Evolutionary conservation across 2,888 invertebrate genomes (phyloP).

Genomic region (Aphelenchoides bicaudatus): DNA sequence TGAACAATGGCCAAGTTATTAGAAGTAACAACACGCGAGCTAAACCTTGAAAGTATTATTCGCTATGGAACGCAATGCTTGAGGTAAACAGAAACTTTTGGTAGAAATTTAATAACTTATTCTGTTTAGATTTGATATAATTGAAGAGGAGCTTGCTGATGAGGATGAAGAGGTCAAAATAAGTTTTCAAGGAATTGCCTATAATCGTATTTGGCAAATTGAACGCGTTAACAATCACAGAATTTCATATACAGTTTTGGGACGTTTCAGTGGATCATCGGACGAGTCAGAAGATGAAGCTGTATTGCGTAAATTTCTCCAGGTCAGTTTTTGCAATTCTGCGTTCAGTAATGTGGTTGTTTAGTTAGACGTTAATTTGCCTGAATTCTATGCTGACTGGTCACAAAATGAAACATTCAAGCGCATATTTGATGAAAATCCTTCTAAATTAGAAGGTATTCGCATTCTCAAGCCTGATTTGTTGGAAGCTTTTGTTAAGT

Average conservation of each 20-base stretch:
- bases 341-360: constrained; percentile 26
- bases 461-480: constrained; percentile 85
- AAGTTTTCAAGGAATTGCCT: constrained; percentile 35
- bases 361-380: constrained; percentile 39
- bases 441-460: constrained; percentile 68
- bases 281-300: constrained; percentile 16
- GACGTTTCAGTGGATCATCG: neutral
- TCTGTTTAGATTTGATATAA: no score
- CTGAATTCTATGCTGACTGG: constrained; percentile 40
- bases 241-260: constrained; percentile 32
- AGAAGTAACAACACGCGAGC: no score
- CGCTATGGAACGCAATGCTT: no score
- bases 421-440: constrained; percentile 20
- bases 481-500: constrained; percentile 85
- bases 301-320: constrained; percentile 24
- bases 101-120: no score
- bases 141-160: no score
- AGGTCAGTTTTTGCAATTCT: constrained; percentile 24
- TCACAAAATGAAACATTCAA: constrained; percentile 35
- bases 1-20: no score
- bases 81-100: no score
- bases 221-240: constrained; percentile 25
- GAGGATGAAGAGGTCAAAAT: no score
- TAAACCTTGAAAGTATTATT: no score
- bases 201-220: constrained; percentile 35